phyloP scores from a whole-genome alignment of 2,888 invertebrate genomes.

The Heliconius aoede region DNA sequence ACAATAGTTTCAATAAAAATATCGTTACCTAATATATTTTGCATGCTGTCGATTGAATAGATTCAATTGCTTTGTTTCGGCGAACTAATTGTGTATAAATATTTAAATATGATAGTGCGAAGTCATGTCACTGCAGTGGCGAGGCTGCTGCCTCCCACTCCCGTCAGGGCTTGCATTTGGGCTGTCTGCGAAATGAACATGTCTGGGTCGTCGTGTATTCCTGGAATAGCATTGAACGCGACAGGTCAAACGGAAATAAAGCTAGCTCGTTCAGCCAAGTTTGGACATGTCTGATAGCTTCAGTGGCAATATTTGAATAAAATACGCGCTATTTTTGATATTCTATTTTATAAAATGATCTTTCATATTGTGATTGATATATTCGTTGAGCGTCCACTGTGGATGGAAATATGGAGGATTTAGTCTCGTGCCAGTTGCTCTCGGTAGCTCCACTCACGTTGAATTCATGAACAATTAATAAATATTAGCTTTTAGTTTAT shows the following conservation, averaged over 20 bases:
- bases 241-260: constrained; percentile 81
- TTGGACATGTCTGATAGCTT: constrained; percentile 77
- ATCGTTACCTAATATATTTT: constrained; percentile 2
- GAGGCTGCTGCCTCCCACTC: no score
- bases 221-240: constrained; percentile 75
- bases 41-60: neutral
- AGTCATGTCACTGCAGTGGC: constrained; percentile 70
- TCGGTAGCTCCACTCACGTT: neutral
- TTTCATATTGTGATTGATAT: constrained; percentile 2
- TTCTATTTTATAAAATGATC: constrained; percentile 11
- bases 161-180: constrained; percentile 77
- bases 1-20: neutral
- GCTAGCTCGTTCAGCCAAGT: constrained; percentile 77
- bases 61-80: neutral
- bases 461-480: neutral
- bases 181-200: constrained; percentile 76
- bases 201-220: constrained; percentile 68
- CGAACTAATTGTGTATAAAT: constrained; percentile 59
- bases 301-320: constrained; percentile 43
- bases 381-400: neutral
- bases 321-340: constrained; percentile 30
- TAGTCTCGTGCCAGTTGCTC: neutral
- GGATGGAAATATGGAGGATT: neutral
- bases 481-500: neutral
- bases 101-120: constrained; percentile 79